A percentile compares a stretch with the other conserved stretches of the same genome.
phyloP scores from a whole-genome alignment of 2,797 vertebrate species.

The Enteromius viviparus region DNA sequence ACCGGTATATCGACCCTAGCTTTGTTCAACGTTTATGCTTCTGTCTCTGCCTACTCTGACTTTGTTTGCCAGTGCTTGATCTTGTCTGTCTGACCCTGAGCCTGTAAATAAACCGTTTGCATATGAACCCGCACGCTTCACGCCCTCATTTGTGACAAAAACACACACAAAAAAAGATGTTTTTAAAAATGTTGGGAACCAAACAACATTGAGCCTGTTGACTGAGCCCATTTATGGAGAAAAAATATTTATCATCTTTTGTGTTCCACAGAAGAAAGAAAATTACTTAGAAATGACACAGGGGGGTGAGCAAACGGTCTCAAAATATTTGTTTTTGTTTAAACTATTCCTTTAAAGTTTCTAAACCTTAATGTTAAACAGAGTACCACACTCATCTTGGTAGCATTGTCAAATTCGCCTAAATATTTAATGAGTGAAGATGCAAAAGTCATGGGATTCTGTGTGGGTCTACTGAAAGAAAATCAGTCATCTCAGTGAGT shows the following conservation, averaged over 20 bases:
- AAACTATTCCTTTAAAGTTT: not conserved
- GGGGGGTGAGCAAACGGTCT: not conserved
- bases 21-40: too few species aligned
- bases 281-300: not conserved
- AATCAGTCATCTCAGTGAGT: not conserved
- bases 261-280: not conserved
- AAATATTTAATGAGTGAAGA: conserved; percentile 2
- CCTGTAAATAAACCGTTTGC: too few species aligned
- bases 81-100: too few species aligned
- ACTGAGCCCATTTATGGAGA: not conserved
- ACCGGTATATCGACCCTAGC: too few species aligned
- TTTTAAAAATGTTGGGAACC: not conserved
- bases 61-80: too few species aligned
- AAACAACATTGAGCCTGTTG: not conserved
- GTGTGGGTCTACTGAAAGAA: not conserved
- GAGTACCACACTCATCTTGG: not conserved
- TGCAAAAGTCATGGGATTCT: not conserved
- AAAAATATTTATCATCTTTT: not conserved
- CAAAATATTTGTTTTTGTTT: not conserved
- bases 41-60: too few species aligned
- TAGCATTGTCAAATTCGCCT: not conserved
- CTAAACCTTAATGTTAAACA: not conserved
- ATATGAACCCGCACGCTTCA: too few species aligned
- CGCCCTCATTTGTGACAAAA: too few species aligned
- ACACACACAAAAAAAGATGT: not conserved